phyloP scores from a whole-genome alignment of 2,888 invertebrate species.

The Spodoptera littoralis region DNA sequence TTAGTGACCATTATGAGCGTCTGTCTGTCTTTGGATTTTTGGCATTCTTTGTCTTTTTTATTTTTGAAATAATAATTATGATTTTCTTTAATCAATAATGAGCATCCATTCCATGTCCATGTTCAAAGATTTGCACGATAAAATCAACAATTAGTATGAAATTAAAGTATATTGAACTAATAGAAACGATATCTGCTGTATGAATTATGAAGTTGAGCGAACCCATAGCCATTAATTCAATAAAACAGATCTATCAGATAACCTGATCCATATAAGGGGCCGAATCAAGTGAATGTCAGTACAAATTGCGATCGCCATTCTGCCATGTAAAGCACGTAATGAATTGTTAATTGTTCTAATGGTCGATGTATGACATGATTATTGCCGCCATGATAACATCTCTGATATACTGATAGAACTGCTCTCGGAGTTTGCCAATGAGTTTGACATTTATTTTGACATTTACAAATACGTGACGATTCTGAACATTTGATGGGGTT shows the following conservation, averaged over 20 bases:
- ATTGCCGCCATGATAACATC: conserved; percentile 50
- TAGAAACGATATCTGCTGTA: conserved; percentile 27
- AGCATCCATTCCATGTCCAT: conserved; percentile 1
- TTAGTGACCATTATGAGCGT: conserved; percentile 49
- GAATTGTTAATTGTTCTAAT: conserved; percentile 58
- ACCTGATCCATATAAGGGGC: conserved; percentile 49
- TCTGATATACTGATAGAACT: conserved; percentile 50
- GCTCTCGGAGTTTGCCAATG: conserved; percentile 30
- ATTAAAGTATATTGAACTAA: conserved; percentile 19
- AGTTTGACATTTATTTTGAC: conserved; percentile 36
- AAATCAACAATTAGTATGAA: conserved; percentile 15
- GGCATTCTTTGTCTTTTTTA: conserved; percentile 30
- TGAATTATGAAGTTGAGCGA: conserved; percentile 29
- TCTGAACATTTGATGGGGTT: not conserved
- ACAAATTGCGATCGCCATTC: conserved; percentile 57
- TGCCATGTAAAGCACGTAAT: conserved; percentile 54
- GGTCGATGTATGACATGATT: conserved; percentile 54
- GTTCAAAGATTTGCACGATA: conserved; percentile 1
- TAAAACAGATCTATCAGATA: conserved; percentile 43
- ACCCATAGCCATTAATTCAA: conserved; percentile 33
- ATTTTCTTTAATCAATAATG: not conserved
- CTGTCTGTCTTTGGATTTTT: conserved; percentile 24
- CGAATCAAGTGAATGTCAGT: conserved; percentile 44
- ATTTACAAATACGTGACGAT: conserved; percentile 34
- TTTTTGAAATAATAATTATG: not conserved